Conservation (phyloP, 2,797 vertebrate species). For the Sebastes matsubarae region DNA sequence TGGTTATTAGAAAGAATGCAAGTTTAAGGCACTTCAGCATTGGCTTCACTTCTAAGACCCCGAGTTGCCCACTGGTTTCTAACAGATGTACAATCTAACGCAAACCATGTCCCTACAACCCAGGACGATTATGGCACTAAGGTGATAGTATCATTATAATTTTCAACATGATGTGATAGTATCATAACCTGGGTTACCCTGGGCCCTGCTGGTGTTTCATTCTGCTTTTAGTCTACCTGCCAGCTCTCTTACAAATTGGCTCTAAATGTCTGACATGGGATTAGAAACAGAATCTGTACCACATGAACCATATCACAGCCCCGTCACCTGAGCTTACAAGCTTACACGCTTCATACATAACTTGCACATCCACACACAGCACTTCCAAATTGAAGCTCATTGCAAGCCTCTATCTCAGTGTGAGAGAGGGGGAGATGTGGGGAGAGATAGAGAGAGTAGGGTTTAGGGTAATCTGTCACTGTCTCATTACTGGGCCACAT, state of each 20-base stretch:
- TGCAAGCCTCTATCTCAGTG: slow-evolving; percentile 11
- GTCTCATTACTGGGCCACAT: slow-evolving; percentile 75
- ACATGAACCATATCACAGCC: slow-evolving; percentile 45
- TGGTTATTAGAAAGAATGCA: no score
- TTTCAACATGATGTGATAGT: background rate
- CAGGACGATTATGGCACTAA: background rate
- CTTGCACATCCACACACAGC: slow-evolving; percentile 21
- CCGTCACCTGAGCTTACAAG: slow-evolving; percentile 43
- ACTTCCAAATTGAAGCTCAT: slow-evolving; percentile 23
- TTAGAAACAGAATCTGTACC: slow-evolving; percentile 58
- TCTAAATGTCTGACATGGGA: slow-evolving; percentile 47
- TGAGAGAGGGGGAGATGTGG: slow-evolving; percentile 7
- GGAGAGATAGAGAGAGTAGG: slow-evolving; percentile 13
- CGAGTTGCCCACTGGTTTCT: background rate
- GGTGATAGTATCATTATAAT: background rate
- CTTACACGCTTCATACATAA: slow-evolving; percentile 21
- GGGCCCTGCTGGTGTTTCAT: slow-evolving; percentile 4
- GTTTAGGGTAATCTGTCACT: slow-evolving; percentile 74
- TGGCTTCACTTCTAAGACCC: no score
- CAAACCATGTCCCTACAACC: background rate
- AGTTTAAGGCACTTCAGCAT: no score
- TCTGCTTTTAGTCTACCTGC: slow-evolving; percentile 12
- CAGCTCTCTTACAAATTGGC: slow-evolving; percentile 35
- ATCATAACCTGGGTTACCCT: background rate
- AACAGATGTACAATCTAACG: background rate